phyloP scores from a whole-genome alignment of 2,797 vertebrate genomes.

The Manis crassicaudata region DNA sequence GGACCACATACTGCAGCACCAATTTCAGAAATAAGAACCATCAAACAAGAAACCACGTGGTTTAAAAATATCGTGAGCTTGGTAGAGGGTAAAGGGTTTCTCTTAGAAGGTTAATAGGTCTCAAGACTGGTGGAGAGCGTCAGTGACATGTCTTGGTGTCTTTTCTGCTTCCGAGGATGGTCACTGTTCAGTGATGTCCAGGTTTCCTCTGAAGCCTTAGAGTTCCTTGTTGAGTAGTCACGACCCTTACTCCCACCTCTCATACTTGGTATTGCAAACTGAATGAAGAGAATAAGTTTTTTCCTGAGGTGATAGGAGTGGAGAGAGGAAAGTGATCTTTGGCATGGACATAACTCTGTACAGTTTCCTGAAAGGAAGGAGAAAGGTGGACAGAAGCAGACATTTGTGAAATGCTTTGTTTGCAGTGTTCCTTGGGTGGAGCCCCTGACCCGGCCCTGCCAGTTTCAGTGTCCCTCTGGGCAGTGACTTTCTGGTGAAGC shows the following conservation, averaged over 20 bases:
- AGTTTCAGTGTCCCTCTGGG: background rate
- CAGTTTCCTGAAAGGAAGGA: background rate
- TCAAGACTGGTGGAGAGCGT: background rate
- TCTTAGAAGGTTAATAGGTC: no score
- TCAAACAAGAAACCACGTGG: no score
- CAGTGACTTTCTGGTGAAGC: slow-evolving; percentile 44
- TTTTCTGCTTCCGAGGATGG: background rate
- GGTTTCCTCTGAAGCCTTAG: rapidly evolving
- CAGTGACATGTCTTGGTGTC: rapidly evolving
- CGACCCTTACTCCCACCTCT: background rate
- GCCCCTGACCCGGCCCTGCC: background rate
- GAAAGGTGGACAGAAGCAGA: background rate
- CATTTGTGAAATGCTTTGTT: background rate
- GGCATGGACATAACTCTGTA: no score
- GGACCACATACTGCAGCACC: background rate
- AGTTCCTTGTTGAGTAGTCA: rapidly evolving
- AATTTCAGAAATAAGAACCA: background rate
- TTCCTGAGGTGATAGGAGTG: background rate
- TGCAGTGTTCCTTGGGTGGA: background rate
- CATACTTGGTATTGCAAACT: background rate
- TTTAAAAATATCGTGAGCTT: background rate
- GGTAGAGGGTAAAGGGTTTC: background rate
- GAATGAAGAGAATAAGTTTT: background rate
- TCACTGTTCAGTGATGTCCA: background rate
- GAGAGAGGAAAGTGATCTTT: background rate